phyloP scores from a whole-genome alignment of 2,888 invertebrate genomes.

The Platynereis dumerilii region DNA sequence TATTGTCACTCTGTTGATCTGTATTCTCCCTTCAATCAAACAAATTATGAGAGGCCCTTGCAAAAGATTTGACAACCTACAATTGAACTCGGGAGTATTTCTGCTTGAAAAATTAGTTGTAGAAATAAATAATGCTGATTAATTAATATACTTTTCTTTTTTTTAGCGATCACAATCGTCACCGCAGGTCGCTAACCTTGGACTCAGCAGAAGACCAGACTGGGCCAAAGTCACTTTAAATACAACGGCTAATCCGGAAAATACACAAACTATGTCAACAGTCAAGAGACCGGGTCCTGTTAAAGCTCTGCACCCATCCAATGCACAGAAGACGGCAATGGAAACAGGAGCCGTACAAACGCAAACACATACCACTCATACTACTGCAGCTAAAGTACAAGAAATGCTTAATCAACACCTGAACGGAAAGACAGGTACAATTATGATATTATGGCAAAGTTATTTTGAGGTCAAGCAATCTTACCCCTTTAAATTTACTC shows the following conservation, averaged over 20 bases:
- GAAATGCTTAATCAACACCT: neutral
- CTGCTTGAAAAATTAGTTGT: too few species aligned
- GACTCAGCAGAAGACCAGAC: slow-evolving; percentile 14
- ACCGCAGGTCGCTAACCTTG: neutral
- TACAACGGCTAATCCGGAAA: neutral
- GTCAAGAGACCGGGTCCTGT: slow-evolving; percentile 12
- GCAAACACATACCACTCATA: neutral
- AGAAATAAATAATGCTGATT: too few species aligned
- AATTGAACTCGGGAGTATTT: too few species aligned
- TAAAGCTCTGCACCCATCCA: neutral
- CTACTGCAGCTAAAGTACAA: neutral
- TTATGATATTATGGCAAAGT: neutral
- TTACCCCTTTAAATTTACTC: too few species aligned
- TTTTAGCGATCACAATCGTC: slow-evolving; percentile 21
- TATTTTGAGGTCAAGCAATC: neutral
- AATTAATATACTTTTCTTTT: too few species aligned
- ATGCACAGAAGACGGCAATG: neutral
- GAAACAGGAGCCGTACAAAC: neutral
- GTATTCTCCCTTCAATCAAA: too few species aligned
- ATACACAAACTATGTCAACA: neutral
- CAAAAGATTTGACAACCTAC: too few species aligned
- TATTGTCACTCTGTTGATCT: too few species aligned
- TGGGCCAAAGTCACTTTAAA: slow-evolving; percentile 18
- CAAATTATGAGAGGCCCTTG: too few species aligned
- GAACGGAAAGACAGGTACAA: neutral